Percentiles rank a stretch among this genome's conserved stretches.
Conservation (phyloP, 53 echinoderm and acorn worm genomes). For the Echinarachnius parma region DNA sequence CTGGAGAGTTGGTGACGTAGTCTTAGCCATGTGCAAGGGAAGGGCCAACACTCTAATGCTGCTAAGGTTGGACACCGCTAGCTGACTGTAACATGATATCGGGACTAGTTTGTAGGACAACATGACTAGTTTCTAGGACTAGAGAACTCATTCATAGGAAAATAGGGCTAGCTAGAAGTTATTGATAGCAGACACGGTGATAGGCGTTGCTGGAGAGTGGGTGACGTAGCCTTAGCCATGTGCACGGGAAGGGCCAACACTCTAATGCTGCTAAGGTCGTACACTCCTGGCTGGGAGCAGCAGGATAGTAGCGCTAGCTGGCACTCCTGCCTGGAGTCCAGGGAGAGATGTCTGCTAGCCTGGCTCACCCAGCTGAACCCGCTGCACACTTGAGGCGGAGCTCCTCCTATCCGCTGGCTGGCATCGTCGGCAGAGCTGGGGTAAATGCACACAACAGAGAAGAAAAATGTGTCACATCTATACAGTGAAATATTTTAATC, state of each 20-base stretch:
- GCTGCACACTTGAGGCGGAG: constrained; percentile 40
- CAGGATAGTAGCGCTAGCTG: constrained; percentile 68
- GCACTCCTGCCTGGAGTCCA: constrained; percentile 52
- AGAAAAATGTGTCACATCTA: too few relatives aligned
- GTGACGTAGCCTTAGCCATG: constrained; percentile 36
- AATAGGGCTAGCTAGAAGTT: too few relatives aligned
- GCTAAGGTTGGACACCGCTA: constrained; percentile 85
- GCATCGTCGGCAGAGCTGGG: too few relatives aligned
- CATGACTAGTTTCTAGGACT: too few relatives aligned
- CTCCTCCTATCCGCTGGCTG: too few relatives aligned
- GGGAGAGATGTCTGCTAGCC: constrained; percentile 58
- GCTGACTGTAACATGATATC: constrained; percentile 67
- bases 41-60: constrained; percentile 56
- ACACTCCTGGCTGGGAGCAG: constrained; percentile 86
- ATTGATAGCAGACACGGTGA: constrained; percentile 24
- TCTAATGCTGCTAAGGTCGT: constrained; percentile 75
- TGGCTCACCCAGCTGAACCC: constrained; percentile 76
- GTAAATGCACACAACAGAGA: too few relatives aligned
- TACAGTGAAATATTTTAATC: too few relatives aligned
- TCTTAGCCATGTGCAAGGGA: constrained; percentile 25
- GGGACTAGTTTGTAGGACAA: constrained; percentile 48
- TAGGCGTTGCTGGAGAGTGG: constrained; percentile 16
- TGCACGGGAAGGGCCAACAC: constrained; percentile 19
- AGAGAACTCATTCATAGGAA: too few relatives aligned
- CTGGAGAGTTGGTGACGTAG: constrained; percentile 14